Percentiles rank a stretch among this genome's conserved stretches.
These are phyloP conservation scores for Octomys mimax DNA, from an alignment of 2,797 vertebrate species.

Conservation along the genomic window DNA sequence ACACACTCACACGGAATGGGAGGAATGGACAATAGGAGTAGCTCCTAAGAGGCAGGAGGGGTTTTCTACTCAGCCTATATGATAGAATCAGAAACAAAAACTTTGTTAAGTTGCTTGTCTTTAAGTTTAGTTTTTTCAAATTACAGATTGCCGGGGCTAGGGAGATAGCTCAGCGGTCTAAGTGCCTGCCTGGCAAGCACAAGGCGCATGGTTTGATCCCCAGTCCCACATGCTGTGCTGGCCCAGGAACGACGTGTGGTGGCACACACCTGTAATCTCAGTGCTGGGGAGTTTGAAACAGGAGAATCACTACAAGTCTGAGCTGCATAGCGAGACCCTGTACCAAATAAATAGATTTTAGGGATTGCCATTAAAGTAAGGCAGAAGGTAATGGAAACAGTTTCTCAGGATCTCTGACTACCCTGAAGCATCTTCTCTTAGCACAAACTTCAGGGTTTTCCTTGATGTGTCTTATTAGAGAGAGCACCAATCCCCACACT, in stretches of 20 bases:
- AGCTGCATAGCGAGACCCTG: too few species aligned
- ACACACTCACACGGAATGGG: too few species aligned
- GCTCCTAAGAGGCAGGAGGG: too few species aligned
- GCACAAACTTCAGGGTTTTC: not conserved
- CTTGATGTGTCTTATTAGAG: not conserved
- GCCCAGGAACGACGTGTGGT: too few species aligned
- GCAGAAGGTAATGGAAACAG: not conserved
- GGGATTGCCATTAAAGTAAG: not conserved
- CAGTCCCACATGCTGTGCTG: too few species aligned
- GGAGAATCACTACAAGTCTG: too few species aligned
- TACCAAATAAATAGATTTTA: not conserved
- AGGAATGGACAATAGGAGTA: too few species aligned
- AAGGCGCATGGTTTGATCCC: too few species aligned
- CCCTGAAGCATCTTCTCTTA: not conserved
- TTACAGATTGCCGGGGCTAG: not conserved
- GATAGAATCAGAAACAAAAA: conserved; percentile 26
- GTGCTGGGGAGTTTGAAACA: too few species aligned
- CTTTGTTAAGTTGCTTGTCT: not conserved
- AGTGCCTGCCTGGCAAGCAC: too few species aligned
- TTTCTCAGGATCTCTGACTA: not conserved
- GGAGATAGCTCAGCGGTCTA: too few species aligned
- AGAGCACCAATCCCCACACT: not conserved
- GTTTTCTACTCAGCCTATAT: not conserved
- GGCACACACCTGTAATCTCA: too few species aligned
- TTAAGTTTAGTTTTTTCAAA: conserved; percentile 9